Base-by-base conservation (phyloP, 2,888 invertebrate genomes). In the Trachelus iudaicus region DNA sequence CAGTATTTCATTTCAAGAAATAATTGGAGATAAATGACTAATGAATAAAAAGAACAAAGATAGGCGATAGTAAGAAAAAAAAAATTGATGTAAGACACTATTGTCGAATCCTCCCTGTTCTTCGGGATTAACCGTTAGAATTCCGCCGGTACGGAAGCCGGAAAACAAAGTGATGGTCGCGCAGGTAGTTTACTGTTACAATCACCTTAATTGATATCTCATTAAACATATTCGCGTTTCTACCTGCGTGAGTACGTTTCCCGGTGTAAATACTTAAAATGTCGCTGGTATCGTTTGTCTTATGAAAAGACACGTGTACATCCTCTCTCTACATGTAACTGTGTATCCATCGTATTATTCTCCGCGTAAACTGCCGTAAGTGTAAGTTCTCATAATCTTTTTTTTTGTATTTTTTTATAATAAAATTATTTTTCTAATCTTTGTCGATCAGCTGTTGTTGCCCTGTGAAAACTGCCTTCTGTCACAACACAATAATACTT, bases 391-490 rank as follows among this genome's bases (percentile, higher is more conserved):
- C 85, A 79, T 85, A 80, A 81, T 80, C 81, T 83, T 56, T 87
- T 91, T 93, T 92, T 92, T 92, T 90, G 90, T 92, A 85, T 93
- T 93, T 93, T 92, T 93, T 93, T 93, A 93, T 90, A 89, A 88
- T 94, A 94, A 93, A 90, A 91, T 92, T 90, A 92, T 92, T 92
- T 92, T 89, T 92, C 92, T 93, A 92, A 92, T 93, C 92, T 93
- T 93, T 93, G 93, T 93, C 93, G 93, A 93, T 92, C 92, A 92
- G 93, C 92, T 92, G 94, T 94, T 94, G 94, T 94, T 94, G 94
- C 94, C 94, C 92, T 93, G 94, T 94, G 94, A 94, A 94, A 94
- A 94, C 93, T 94, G 94, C 94, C 94, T 94, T 94, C 93, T 94
- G 94, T 94, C 92, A 93, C 91, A 90, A 91, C 90, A 91, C 89